A percentile compares a stretch with the other conserved stretches of the same genome.
phyloP scores from a whole-genome alignment of 2,888 invertebrate genomes.

The Melanchra persicariae region DNA sequence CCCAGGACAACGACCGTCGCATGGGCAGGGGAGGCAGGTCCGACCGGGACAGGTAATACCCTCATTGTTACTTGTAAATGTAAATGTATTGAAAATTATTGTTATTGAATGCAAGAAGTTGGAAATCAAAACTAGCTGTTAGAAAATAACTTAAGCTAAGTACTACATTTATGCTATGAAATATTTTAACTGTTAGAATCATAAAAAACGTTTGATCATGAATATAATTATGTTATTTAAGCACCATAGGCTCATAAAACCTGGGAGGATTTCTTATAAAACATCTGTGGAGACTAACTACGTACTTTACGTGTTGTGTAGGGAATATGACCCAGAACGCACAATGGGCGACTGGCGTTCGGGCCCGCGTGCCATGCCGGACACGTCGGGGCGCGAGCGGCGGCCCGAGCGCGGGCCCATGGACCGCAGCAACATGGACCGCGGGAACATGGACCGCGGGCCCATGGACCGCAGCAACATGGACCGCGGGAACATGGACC shows the following conservation, averaged over 20 bases:
- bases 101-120: slow-evolving; percentile 25
- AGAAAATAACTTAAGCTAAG: slow-evolving; percentile 8
- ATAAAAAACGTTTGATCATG: neutral
- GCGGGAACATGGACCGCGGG: slow-evolving; percentile 81
- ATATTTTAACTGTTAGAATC: neutral
- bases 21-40: slow-evolving; percentile 90
- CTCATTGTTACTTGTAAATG: slow-evolving; percentile 30
- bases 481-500: slow-evolving; percentile 77
- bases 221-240: too few relatives aligned
- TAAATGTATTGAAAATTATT: slow-evolving; percentile 32
- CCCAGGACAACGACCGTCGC: slow-evolving; percentile 93
- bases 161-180: neutral
- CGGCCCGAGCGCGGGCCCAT: slow-evolving; percentile 75
- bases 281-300: neutral
- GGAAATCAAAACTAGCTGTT: slow-evolving; percentile 11
- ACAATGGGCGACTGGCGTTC: slow-evolving; percentile 95
- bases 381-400: slow-evolving; percentile 68
- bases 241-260: neutral
- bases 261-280: neutral
- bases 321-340: slow-evolving; percentile 92
- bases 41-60: slow-evolving; percentile 84
- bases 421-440: slow-evolving; percentile 77
- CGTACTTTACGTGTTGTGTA: slow-evolving; percentile 55
- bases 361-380: slow-evolving; percentile 91
- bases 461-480: slow-evolving; percentile 80